phyloP scores from a whole-genome alignment of 2,797 vertebrate species.

The Rhynchonycteris naso region DNA sequence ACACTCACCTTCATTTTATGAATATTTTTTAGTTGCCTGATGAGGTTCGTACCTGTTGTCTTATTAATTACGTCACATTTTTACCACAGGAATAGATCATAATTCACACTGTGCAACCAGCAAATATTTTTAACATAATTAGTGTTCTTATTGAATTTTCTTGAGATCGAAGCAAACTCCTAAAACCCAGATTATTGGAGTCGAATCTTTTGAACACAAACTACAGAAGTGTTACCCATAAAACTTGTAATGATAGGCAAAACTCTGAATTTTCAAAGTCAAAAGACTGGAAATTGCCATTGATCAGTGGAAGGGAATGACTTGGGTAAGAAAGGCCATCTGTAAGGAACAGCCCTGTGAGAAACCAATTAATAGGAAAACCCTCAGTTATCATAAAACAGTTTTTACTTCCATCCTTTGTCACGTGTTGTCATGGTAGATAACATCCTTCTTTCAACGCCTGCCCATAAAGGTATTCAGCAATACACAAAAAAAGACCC shows the following conservation, averaged over 20 bases:
- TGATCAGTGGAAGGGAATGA: neutral
- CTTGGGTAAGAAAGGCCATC: neutral
- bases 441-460: neutral
- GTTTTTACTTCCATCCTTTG: neutral
- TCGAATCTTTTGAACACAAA: neutral
- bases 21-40: neutral
- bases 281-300: neutral
- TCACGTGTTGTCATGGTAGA: neutral
- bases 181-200: neutral
- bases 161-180: neutral
- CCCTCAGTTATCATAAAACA: neutral
- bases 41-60: neutral
- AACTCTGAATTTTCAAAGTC: neutral
- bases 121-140: neutral
- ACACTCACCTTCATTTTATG: neutral
- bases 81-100: neutral
- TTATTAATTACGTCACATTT: neutral
- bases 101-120: neutral
- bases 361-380: neutral
- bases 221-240: neutral
- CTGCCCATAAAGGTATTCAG: neutral
- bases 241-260: neutral
- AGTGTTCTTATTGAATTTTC: neutral
- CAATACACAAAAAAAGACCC: neutral
- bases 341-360: neutral